Base-by-base conservation (phyloP, 1,140 invertebrate genomes). In the Agrilus planipennis region DNA sequence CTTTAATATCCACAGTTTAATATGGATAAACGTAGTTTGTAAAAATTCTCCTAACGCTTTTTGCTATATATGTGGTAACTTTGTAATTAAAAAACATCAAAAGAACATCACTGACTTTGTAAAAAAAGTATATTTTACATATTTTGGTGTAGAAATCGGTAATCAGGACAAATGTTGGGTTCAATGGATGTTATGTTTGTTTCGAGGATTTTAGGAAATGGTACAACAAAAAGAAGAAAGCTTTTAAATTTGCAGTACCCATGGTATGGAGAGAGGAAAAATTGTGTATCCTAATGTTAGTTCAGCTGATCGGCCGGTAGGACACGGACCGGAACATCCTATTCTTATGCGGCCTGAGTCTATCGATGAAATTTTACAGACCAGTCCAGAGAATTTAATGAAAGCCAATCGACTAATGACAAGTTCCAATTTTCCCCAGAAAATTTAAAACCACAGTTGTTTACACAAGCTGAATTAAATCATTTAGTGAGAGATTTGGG, bases 131-230 rank as follows among this genome's bases (percentile, higher is more conserved):
- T 39, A 29, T 39, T 14, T 16, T 39, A 27, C n/a, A 16, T 27
- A 39, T 28, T 29, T 39, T 29, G 16, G 23, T 17, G 25, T 28
- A 11, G n/a, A 38, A 27, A 14, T 27, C 7, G 36, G 36, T 18
- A 16, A 38, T 21, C 21, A 38, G 17, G 36, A 38, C n/a, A 38
- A 38, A 11, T 21, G 6, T 14, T 25, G 22, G 22, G 22, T 11
- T 38, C 36, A n/a, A n/a, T n/a, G n/a, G n/a, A n/a, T n/a, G n/a
- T n/a, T n/a, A n/a, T n/a, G n/a, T n/a, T n/a, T n/a, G n/a, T n/a
- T n/a, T n/a, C n/a, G n/a, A n/a, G n/a, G n/a, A n/a, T n/a, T n/a
- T 7, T 20, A 21, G 28, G 14, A 37, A 15, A 15, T 18, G 21
- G 6, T 37, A 17, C 34, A 36, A 12, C 6, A 23, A 9, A 3